Evolutionary conservation across 1,140 invertebrate species (phyloP), one percentile per base, ranked within the genome.

Genomic region (Pseudachorutes palmiensis): DNA sequence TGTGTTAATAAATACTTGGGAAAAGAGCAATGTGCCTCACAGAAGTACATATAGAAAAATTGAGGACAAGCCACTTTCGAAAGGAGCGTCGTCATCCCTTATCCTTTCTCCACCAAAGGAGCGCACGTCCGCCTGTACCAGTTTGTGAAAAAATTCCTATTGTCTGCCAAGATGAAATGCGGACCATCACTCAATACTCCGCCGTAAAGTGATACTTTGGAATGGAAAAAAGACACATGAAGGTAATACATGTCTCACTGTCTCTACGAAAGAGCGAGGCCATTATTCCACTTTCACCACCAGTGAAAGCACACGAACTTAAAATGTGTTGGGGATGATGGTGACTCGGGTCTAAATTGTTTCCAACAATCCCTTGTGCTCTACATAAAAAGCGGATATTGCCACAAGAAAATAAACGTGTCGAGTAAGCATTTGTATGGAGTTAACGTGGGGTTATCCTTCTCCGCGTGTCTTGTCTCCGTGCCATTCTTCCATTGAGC

Each of bases 191-290:
- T 45, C 36, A 45, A 45, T 45, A 45, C 36, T 19, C 19, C 9
- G 9, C 9, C 19, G 36, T 9, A 45, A 45, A 16, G 51, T 55
- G 51, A 55, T 55, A 24, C 51, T 55, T 12, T 5, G 51, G 51
- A 55, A 55, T 55, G 51, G 5, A n/a, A 24, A 24, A 12, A 22
- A 55, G 51, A 55, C 51, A 55, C 9, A 22, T 55, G 51, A 55
- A 55, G 51, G 51, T 55, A 55, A 55, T 55, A 55, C 51, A 55
- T 55, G 51, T 55, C 51, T 55, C 36, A n/a, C n/a, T n/a, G n/a
- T 41, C 19, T 19, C 36, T 41, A 41, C 36, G 5, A 41, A 41
- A 41, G 19, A 5, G 12, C 51, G 19, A 45, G 36, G 36, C 51
- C 51, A 55, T 55, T 55, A 55, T 24, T 12, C 24, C 51, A 55